phyloP scores from a whole-genome alignment of 2,797 vertebrate species.

The Sardinella longiceps region DNA sequence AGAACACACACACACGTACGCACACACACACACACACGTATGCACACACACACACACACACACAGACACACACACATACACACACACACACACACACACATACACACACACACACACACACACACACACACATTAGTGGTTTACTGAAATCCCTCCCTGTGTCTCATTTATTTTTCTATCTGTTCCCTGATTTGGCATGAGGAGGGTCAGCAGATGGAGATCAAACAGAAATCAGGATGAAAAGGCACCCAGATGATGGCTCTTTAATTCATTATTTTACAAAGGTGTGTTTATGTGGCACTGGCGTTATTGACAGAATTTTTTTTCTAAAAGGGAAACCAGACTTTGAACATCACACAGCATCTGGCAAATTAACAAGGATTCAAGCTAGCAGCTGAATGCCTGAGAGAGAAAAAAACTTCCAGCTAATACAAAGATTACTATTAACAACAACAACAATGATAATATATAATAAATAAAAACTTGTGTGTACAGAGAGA shows the following conservation, averaged over 20 bases:
- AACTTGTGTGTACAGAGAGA: no score
- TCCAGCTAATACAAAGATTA: background rate
- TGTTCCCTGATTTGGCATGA: background rate
- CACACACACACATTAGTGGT: background rate
- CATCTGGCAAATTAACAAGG: background rate
- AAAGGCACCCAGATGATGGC: conserved; percentile 1
- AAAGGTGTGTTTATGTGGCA: conserved; percentile 1
- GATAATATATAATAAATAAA: background rate
- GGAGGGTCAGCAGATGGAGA: conserved; percentile 2
- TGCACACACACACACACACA: background rate
- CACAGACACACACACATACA: background rate
- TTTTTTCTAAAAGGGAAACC: background rate
- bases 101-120: background rate
- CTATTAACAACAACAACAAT: background rate
- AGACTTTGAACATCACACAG: background rate
- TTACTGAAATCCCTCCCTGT: background rate
- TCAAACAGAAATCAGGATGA: conserved; percentile 3
- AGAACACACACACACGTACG: background rate
- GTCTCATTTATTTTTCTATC: conserved; percentile 18
- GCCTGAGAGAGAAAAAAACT: background rate
- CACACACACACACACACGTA: background rate
- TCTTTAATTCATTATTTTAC: background rate
- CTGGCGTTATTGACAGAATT: background rate
- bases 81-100: background rate
- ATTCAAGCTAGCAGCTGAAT: background rate